These are phyloP conservation scores for Crambe crambe DNA, from an alignment of 37 sponge, comb jelly and placozoan genomes.

Conservation along the genomic window DNA sequence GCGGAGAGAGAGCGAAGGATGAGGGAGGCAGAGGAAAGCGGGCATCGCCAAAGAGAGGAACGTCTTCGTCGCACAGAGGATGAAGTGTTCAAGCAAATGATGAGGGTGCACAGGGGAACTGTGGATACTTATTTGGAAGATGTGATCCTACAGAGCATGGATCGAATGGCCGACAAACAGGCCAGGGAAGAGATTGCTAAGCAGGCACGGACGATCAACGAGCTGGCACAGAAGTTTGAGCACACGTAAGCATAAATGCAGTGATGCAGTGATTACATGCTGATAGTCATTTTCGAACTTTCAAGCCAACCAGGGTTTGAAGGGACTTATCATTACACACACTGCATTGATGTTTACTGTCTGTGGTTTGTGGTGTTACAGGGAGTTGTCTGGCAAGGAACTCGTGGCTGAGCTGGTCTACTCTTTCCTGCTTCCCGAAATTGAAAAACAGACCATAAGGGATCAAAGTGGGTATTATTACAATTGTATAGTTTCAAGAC, in stretches of 20 bases:
- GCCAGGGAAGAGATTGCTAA: slow-evolving; percentile 81
- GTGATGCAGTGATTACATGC: too few relatives aligned
- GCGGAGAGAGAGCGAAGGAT: slow-evolving; percentile 91
- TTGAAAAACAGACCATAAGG: slow-evolving; percentile 85
- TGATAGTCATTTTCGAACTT: not conserved
- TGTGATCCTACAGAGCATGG: slow-evolving; percentile 75
- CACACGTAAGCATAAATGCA: slow-evolving; percentile 67
- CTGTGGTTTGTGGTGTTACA: slow-evolving; percentile 16
- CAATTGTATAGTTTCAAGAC: not conserved
- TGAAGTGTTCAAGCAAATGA: slow-evolving; percentile 94
- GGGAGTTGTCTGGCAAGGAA: slow-evolving; percentile 70
- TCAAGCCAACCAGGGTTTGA: too few relatives aligned
- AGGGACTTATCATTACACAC: too few relatives aligned
- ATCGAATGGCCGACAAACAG: slow-evolving; percentile 89
- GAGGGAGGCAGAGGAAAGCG: slow-evolving; percentile 99
- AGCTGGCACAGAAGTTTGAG: slow-evolving; percentile 76
- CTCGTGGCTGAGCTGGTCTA: slow-evolving; percentile 93
- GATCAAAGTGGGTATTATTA: slow-evolving; percentile 53
- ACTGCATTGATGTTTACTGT: too few relatives aligned
- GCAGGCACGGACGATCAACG: slow-evolving; percentile 84
- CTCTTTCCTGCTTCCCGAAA: slow-evolving; percentile 96
- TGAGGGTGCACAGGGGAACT: slow-evolving; percentile 74
- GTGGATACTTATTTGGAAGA: slow-evolving; percentile 96
- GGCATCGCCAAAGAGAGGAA: slow-evolving; percentile 92
- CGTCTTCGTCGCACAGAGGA: slow-evolving; percentile 84